Base-by-base conservation (phyloP, 2,797 vertebrate species). In the Enteromius paludinosus region DNA sequence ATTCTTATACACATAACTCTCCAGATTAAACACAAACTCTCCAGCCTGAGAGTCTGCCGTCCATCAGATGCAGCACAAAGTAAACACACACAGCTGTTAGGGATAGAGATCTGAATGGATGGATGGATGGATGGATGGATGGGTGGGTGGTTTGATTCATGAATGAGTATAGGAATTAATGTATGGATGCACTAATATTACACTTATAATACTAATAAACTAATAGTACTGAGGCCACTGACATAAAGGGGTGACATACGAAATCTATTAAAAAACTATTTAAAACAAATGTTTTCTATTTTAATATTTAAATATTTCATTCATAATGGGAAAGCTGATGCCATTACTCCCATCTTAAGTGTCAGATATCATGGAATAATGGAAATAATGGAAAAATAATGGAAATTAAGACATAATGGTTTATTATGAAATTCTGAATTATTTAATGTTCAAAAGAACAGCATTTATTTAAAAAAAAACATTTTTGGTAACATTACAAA, bases 1-100 rank as follows among this genome's bases (percentile, higher is more conserved):
- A 62, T 97, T 96, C 94, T 96, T 96, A 95, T 95, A 97, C 91
- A 98, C 93, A 91, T 97, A 93, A 83, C 78, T 97, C 91, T 98
- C 96, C 96, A 99, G 93, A 91, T 95, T 92, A 92, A 95, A 96
- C 83, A 98, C 92, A 92, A 96, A 91, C 87, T 97, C 96, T 90
- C 93, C 96, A 83, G 92, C 92, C 84, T 94, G 94, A 89, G 93
- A 91, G 8, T 94, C 98, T 98, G 90, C 18, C 89, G 86, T 87
- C 82, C 83, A 82, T 49, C 72, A 69, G 56, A 66, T 23, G 83
- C 88, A 93, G 96, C 91, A 95, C 92, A 96, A 95, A 86, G 87
- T 91, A 93, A 91, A 95, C 79, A 92, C 78, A 93, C 43, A 92
- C 7, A 87, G 28, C 5, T 66, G 87, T 91, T 90, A 90, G 43